Conservation (phyloP, 2,888 invertebrate species). For the Amblyjoppa proteus region DNA sequence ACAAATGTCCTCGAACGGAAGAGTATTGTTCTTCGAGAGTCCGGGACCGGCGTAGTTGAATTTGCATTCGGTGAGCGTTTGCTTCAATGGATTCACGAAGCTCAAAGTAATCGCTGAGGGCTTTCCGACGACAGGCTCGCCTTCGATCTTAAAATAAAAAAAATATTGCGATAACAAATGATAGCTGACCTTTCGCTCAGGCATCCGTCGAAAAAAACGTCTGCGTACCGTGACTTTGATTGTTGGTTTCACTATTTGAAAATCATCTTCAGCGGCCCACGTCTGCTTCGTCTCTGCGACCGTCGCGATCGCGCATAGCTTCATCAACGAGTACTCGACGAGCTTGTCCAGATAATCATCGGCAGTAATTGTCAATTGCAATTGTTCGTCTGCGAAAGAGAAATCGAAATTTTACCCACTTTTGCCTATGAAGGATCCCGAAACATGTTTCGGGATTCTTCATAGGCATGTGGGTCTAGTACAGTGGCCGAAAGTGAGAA, state of each 20-base stretch:
- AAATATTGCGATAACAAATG: slow-evolving; percentile 18
- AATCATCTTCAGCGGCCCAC: slow-evolving; percentile 94
- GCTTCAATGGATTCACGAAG: slow-evolving; percentile 90
- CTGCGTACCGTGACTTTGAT: slow-evolving; percentile 89
- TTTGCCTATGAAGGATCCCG: too few relatives aligned
- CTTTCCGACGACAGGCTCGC: slow-evolving; percentile 87
- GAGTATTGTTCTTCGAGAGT: slow-evolving; percentile 87
- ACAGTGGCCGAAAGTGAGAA: too few relatives aligned
- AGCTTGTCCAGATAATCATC: slow-evolving; percentile 92
- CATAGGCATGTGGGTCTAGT: too few relatives aligned
- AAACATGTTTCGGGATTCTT: too few relatives aligned
- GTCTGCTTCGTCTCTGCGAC: slow-evolving; percentile 93
- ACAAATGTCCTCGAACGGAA: slow-evolving; percentile 87
- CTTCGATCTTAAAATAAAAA: slow-evolving; percentile 86
- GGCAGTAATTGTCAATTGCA: slow-evolving; percentile 87
- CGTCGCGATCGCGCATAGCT: slow-evolving; percentile 91
- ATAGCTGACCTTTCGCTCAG: not conserved
- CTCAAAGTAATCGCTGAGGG: slow-evolving; percentile 87
- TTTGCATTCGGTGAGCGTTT: slow-evolving; percentile 88
- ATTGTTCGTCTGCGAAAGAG: slow-evolving; percentile 85
- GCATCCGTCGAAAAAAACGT: slow-evolving; percentile 47
- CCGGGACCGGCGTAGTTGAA: slow-evolving; percentile 91
- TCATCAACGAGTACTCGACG: slow-evolving; percentile 93
- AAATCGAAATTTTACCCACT: too few relatives aligned
- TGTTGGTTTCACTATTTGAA: slow-evolving; percentile 91